These are phyloP conservation scores for Merluccius polli DNA, from an alignment of 2,797 vertebrate genomes.

Conservation along the genomic window DNA sequence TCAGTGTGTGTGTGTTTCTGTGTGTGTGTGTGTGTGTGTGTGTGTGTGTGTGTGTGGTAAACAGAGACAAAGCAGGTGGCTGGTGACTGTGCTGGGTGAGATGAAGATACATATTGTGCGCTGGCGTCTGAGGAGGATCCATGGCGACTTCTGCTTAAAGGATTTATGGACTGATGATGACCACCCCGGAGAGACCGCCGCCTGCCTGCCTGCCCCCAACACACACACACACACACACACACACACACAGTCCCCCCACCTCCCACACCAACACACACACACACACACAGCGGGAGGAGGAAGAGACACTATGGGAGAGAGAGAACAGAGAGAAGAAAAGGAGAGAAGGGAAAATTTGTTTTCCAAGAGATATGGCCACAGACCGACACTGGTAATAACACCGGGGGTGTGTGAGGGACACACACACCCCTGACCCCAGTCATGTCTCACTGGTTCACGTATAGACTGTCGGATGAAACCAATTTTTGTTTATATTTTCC, in stretches of 20 bases:
- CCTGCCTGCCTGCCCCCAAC: constrained; percentile 33
- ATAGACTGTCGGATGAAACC: not conserved
- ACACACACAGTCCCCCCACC: not conserved
- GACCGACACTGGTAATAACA: too few species aligned
- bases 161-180: constrained; percentile 64
- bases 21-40: too few species aligned
- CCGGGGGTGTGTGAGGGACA: not conserved
- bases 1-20: too few species aligned
- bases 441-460: not conserved
- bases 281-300: constrained; percentile 30
- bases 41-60: constrained; percentile 30
- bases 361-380: not conserved
- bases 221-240: not conserved
- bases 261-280: not conserved
- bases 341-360: not conserved
- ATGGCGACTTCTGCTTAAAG: constrained; percentile 20
- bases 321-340: not conserved
- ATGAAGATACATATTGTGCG: constrained; percentile 70
- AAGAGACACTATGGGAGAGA: not conserved
- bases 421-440: not conserved
- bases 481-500: not conserved
- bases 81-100: constrained; percentile 54
- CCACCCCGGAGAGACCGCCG: constrained; percentile 37
- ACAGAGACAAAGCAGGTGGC: constrained; percentile 69
- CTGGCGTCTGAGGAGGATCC: constrained; percentile 39